Conservation (phyloP, 1,140 invertebrate species). For the Drosophila baimaii region DNA sequence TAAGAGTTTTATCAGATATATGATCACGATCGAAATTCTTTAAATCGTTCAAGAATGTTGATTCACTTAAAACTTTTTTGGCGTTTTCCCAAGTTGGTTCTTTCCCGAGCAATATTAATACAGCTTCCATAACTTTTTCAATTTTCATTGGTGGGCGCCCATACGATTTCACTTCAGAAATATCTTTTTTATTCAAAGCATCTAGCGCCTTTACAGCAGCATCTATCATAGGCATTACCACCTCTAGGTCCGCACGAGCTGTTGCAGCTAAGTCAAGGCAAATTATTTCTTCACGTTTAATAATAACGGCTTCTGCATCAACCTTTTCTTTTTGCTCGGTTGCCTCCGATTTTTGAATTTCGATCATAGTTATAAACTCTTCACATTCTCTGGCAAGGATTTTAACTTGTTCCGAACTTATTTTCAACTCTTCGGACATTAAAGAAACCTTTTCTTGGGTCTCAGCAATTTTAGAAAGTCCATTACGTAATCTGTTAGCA, state of each 20-base stretch:
- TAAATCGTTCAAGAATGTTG: conserved; percentile 90
- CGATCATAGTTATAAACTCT: conserved; percentile 90
- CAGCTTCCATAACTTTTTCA: conserved; percentile 95
- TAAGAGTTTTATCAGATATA: conserved; percentile 91
- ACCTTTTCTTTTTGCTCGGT: conserved; percentile 91
- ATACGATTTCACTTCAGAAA: conserved; percentile 95
- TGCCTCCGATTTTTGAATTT: conserved; percentile 90
- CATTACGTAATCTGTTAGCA: conserved; percentile 90
- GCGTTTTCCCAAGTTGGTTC: conserved; percentile 94
- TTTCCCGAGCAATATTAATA: conserved; percentile 91
- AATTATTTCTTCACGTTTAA: conserved; percentile 91
- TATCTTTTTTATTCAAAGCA: conserved; percentile 93
- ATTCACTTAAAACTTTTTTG: conserved; percentile 92
- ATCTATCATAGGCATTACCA: conserved; percentile 93
- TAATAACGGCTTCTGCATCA: conserved; percentile 88
- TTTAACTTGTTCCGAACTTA: conserved; percentile 88
- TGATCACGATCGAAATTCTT: conserved; percentile 95
- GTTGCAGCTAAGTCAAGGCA: conserved; percentile 91
- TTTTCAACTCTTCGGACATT: conserved; percentile 91
- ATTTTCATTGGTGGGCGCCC: conserved; percentile 92
- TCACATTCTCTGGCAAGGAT: conserved; percentile 78
- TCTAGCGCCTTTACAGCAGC: conserved; percentile 92
- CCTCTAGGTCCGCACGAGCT: conserved; percentile 91
- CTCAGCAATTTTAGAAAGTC: conserved; percentile 92
- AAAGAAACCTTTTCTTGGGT: conserved; percentile 90